A percentile compares a stretch with the other conserved stretches of the same genome.
Conservation (phyloP, 2,797 vertebrate genomes). For the Falco concolor region DNA sequence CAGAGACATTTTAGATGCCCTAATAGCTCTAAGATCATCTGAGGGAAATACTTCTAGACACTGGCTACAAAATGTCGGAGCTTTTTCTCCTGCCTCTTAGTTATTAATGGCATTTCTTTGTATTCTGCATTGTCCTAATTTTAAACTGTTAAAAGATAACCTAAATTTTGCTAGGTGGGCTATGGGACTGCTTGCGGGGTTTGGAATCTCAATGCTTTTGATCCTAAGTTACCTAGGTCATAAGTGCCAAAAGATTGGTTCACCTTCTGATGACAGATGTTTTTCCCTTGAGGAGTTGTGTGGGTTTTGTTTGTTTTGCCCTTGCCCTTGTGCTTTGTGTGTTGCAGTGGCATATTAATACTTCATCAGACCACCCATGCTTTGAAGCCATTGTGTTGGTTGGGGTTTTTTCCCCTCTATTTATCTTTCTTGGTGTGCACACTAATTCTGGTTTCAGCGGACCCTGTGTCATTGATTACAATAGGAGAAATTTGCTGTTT, state of each 20-base stretch:
- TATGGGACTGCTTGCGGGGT: background rate
- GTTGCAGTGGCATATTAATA: background rate
- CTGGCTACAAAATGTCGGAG: background rate
- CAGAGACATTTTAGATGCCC: background rate
- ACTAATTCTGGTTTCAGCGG: background rate
- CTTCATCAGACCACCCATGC: background rate
- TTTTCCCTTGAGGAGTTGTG: background rate
- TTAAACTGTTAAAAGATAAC: background rate
- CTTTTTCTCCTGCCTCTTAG: background rate
- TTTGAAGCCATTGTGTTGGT: background rate
- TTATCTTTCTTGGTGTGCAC: background rate
- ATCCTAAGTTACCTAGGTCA: background rate
- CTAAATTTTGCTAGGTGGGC: background rate
- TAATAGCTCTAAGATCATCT: background rate
- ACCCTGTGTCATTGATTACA: background rate
- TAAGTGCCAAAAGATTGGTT: background rate
- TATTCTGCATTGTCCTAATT: background rate
- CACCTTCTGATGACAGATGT: background rate
- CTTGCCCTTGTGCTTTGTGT: background rate
- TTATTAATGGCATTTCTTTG: background rate
- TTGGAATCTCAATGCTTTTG: background rate
- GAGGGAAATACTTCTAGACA: background rate
- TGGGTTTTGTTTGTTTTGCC: background rate
- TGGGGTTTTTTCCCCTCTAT: no score
- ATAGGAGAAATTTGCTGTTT: background rate